Percentiles rank a stretch among this genome's conserved stretches.
phyloP scores from a whole-genome alignment of 2,113 vertebrate species.

The Crotalus helleri region DNA sequence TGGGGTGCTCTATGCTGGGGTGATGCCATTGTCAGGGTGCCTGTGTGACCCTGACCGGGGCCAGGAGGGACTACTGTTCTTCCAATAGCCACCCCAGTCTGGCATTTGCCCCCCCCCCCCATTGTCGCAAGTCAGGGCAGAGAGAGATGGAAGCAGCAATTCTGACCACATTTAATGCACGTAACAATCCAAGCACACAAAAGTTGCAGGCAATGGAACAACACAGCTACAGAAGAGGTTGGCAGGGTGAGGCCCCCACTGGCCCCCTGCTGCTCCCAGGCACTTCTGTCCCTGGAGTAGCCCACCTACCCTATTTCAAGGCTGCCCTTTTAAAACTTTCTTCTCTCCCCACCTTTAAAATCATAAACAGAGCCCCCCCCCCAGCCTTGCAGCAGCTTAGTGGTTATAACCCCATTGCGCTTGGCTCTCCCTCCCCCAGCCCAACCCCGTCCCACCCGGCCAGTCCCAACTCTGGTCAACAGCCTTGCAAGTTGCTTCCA shows the following conservation, averaged over 20 bases:
- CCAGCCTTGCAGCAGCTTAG: not conserved
- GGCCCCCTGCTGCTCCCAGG: not conserved
- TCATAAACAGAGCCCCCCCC: not conserved
- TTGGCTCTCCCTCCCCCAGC: not conserved
- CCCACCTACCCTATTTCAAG: not conserved
- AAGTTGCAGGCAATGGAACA: slow-evolving; percentile 66
- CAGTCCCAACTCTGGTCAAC: not conserved
- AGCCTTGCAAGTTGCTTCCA: not conserved
- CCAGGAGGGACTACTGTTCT: not conserved
- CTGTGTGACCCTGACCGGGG: not conserved
- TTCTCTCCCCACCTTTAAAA: not conserved
- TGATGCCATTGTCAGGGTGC: not conserved
- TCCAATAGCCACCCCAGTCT: not conserved
- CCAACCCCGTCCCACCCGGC: not conserved
- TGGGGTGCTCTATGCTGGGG: not conserved
- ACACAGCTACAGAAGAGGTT: slow-evolving; percentile 38
- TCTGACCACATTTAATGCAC: slow-evolving; percentile 66
- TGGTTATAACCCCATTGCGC: not conserved
- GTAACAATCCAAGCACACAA: slow-evolving; percentile 64
- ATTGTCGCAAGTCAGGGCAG: slow-evolving; percentile 60
- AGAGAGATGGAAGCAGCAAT: not conserved
- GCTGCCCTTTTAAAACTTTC: not conserved
- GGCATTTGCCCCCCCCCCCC: not conserved
- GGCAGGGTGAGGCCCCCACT: not conserved
- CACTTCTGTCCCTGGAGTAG: not conserved